phyloP scores from a whole-genome alignment of 2,888 invertebrate genomes.

The Leptinotarsa rubiginosa region DNA sequence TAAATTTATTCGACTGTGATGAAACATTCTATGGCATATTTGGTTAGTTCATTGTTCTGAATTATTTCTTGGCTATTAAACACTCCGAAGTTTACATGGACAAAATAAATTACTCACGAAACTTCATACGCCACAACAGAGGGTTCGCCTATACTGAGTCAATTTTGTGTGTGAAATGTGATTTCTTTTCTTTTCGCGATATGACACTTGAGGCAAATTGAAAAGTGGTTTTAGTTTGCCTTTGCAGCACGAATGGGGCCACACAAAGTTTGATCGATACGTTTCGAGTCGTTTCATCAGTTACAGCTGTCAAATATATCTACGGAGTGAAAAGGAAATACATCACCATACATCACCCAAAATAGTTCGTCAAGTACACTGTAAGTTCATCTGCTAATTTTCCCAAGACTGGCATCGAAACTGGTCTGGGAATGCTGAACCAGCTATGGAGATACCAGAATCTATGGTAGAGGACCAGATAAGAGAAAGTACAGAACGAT shows the following conservation, averaged over 20 bases:
- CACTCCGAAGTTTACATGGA: conserved; percentile 16
- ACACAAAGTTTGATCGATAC: background rate
- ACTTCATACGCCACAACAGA: conserved; percentile 17
- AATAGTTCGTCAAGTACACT: background rate
- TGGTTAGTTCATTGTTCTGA: conserved; percentile 18
- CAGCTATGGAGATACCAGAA: too few relatives aligned
- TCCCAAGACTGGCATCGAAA: too few relatives aligned
- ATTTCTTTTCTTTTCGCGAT: conserved; percentile 11
- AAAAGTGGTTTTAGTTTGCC: conserved; percentile 10
- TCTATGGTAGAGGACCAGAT: too few relatives aligned
- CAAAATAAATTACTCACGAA: conserved; percentile 15
- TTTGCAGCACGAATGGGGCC: background rate
- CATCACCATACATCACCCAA: background rate
- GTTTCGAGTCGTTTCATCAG: background rate
- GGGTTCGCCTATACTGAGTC: conserved; percentile 10
- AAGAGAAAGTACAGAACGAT: too few relatives aligned
- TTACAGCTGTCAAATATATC: conserved; percentile 2
- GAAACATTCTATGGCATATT: conserved; percentile 15
- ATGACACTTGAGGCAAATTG: conserved; percentile 9
- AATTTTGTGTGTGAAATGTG: conserved; percentile 15
- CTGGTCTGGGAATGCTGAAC: too few relatives aligned
- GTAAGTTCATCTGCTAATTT: background rate
- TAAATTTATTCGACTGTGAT: conserved; percentile 14
- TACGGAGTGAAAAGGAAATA: background rate
- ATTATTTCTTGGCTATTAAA: conserved; percentile 18